phyloP scores from a whole-genome alignment of 2,113 vertebrate genomes.

The Ia io region DNA sequence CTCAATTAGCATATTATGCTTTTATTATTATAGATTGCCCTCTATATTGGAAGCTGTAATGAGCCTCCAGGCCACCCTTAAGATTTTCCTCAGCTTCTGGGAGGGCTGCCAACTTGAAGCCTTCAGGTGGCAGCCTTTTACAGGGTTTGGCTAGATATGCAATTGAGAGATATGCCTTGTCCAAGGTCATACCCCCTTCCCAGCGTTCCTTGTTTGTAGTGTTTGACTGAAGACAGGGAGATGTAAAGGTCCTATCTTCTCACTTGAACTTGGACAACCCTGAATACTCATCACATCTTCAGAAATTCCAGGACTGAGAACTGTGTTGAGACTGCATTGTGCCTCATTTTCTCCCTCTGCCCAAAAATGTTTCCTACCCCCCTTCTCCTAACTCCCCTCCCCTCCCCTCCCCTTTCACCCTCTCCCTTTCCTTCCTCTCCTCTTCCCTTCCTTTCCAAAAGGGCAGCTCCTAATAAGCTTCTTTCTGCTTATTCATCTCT shows the following conservation, averaged over 20 bases:
- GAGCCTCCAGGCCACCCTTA: neutral
- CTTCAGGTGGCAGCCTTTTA: neutral
- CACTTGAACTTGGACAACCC: neutral
- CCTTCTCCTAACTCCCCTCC: neutral
- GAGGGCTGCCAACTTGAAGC: neutral
- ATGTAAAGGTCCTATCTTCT: neutral
- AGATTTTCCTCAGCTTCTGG: neutral
- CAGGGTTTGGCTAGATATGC: neutral
- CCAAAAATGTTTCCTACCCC: neutral
- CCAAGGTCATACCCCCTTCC: neutral
- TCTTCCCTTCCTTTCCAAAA: neutral
- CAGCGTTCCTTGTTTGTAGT: neutral
- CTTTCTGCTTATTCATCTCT: neutral
- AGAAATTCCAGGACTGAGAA: neutral
- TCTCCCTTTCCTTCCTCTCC: neutral
- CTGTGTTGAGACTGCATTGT: neutral
- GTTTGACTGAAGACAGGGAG: neutral
- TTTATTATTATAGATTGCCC: neutral
- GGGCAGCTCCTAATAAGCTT: neutral
- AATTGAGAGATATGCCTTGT: neutral
- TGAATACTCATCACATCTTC: neutral
- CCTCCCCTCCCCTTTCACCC: neutral
- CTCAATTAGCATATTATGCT: too few species aligned
- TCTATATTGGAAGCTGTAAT: neutral
- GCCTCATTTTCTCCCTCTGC: neutral